phyloP scores from a whole-genome alignment of 2,797 vertebrate genomes.

The Gymnothorax reevesii region DNA sequence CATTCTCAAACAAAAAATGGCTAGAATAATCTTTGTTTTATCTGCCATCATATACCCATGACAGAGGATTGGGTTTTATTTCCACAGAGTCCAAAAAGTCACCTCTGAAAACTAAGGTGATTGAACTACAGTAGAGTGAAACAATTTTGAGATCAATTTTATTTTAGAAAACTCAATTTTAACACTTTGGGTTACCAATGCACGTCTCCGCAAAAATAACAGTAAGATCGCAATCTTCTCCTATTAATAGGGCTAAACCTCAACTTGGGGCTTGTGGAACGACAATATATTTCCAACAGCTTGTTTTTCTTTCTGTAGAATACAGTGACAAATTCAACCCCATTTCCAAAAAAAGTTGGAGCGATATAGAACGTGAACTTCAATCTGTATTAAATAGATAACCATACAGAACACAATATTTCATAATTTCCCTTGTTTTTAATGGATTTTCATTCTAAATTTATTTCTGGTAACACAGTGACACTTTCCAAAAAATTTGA shows the following conservation, averaged over 20 bases:
- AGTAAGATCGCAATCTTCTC: slow-evolving; percentile 26
- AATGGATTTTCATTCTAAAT: no score
- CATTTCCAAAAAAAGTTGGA: no score
- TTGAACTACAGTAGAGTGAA: neutral
- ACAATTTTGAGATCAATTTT: neutral
- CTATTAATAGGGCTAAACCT: slow-evolving; percentile 17
- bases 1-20: slow-evolving; percentile 43
- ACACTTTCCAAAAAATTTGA: no score
- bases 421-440: no score
- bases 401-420: no score
- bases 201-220: slow-evolving; percentile 19
- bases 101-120: neutral
- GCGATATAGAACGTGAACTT: no score
- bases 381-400: no score
- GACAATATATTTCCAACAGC: slow-evolving; percentile 22
- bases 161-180: neutral
- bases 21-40: slow-evolving; percentile 49
- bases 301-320: neutral
- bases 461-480: no score
- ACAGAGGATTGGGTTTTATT: slow-evolving; percentile 18
- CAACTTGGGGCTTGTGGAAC: slow-evolving; percentile 21
- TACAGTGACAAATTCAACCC: neutral
- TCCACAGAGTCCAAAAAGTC: slow-evolving; percentile 28
- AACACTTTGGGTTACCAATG: slow-evolving; percentile 21
- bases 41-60: neutral